These are phyloP conservation scores for Drosophila saltans DNA, from an alignment of 1,140 invertebrate genomes.

Conservation along the genomic window DNA sequence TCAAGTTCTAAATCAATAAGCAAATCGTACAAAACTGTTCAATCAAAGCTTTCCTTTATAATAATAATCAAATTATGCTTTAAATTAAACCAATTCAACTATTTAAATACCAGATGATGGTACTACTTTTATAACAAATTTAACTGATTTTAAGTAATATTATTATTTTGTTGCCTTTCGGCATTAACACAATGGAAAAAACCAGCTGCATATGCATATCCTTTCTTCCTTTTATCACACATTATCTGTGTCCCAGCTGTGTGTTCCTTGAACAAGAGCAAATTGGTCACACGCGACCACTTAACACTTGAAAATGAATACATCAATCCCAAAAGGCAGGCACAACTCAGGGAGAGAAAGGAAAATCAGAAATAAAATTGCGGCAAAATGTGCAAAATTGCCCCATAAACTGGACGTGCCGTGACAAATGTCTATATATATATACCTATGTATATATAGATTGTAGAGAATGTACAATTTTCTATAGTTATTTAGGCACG, in stretches of 20 bases:
- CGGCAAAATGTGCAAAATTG: conserved; percentile 47
- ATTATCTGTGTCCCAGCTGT: conserved; percentile 49
- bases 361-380: background rate
- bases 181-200: background rate
- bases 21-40: too few species aligned
- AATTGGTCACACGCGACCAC: conserved; percentile 77
- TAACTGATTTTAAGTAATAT: too few species aligned
- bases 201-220: background rate
- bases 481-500: conserved; percentile 46
- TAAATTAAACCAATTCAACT: too few species aligned
- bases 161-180: background rate
- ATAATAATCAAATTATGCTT: too few species aligned
- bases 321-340: conserved; percentile 38
- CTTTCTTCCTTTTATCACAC: background rate
- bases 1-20: too few species aligned
- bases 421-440: conserved; percentile 29
- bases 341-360: background rate
- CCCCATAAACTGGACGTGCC: conserved; percentile 46
- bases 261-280: conserved; percentile 25
- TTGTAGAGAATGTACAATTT: background rate
- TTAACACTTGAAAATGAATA: conserved; percentile 76
- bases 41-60: too few species aligned
- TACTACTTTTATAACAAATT: too few species aligned
- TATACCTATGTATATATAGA: too few species aligned
- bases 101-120: too few species aligned